These are phyloP conservation scores for Caenorhabditis afra DNA, from an alignment of 2,888 invertebrate genomes.

Conservation along the genomic window DNA sequence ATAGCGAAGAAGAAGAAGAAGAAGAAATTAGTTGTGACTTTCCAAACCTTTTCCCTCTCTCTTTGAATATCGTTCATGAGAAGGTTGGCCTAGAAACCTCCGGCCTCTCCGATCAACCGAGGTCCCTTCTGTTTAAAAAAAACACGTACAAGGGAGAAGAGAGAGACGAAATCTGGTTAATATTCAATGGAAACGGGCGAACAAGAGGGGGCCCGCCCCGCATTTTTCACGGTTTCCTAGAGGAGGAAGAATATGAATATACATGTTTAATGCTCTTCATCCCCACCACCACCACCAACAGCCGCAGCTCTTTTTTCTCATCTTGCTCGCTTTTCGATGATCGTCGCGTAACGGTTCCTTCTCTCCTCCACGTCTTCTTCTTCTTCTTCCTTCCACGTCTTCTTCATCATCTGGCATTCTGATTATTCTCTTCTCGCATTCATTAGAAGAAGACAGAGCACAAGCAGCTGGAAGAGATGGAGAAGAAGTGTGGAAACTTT, in stretches of 20 bases:
- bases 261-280: constrained; percentile 16
- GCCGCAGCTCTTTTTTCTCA: too few species aligned
- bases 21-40: not conserved
- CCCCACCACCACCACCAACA: too few species aligned
- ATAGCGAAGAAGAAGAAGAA: too few species aligned
- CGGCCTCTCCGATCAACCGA: too few species aligned
- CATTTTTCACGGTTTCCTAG: constrained; percentile 6
- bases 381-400: not conserved
- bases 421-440: constrained; percentile 32
- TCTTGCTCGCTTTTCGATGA: not conserved
- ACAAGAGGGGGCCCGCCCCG: not conserved
- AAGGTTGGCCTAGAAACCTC: not conserved
- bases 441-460: constrained; percentile 7
- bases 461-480: not conserved
- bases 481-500: not conserved
- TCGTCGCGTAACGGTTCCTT: too few species aligned
- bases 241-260: constrained; percentile 1
- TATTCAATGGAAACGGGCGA: constrained; percentile 11
- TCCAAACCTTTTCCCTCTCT: not conserved
- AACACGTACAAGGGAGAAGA: not conserved
- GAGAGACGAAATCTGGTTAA: constrained; percentile 22
- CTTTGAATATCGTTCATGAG: too few species aligned
- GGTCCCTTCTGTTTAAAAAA: not conserved
- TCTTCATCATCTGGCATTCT: constrained; percentile 25
- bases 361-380: not conserved